Conservation (phyloP, 2,888 invertebrate genomes). For the Belgica antarctica region DNA sequence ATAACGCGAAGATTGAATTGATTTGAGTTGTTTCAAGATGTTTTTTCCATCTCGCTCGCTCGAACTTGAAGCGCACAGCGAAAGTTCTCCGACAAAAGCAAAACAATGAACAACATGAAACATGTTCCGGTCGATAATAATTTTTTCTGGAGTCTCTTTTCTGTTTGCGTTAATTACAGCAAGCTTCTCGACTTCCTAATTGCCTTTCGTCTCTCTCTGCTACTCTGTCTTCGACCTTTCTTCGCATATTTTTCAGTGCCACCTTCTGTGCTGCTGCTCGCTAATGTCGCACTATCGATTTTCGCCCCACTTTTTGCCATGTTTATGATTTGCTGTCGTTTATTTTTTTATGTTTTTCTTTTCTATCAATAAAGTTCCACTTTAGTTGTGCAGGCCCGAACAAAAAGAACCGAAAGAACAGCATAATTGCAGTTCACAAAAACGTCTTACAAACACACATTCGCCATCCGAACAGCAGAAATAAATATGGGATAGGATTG, state of each 20-base stretch:
- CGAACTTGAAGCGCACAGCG: not conserved
- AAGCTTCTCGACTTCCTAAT: slow-evolving; percentile 20
- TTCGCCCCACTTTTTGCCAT: too few relatives aligned
- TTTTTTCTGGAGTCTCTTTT: not conserved
- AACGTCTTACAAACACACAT: slow-evolving; percentile 2
- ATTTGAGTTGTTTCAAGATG: not conserved
- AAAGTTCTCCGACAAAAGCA: slow-evolving; percentile 7
- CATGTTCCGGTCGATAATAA: slow-evolving; percentile 24
- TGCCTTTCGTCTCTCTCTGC: slow-evolving; percentile 4
- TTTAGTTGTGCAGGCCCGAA: not conserved
- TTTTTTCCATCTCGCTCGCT: too few relatives aligned
- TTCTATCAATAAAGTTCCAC: slow-evolving; percentile 29
- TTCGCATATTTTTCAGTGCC: not conserved
- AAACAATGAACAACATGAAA: slow-evolving; percentile 21
- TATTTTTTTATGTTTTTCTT: not conserved
- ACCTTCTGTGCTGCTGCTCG: not conserved
- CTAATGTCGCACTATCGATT: slow-evolving; percentile 29
- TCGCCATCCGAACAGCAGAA: not conserved
- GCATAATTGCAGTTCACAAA: not conserved
- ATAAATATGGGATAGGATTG: not conserved
- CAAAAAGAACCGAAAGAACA: not conserved
- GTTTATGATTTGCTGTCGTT: slow-evolving; percentile 18
- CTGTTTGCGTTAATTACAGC: not conserved
- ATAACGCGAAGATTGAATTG: not conserved
- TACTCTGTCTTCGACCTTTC: not conserved